A percentile compares a stretch with the other conserved stretches of the same genome.
These are phyloP conservation scores for Mayetiola destructor DNA, from an alignment of 2,888 invertebrate species.

Conservation along the genomic window DNA sequence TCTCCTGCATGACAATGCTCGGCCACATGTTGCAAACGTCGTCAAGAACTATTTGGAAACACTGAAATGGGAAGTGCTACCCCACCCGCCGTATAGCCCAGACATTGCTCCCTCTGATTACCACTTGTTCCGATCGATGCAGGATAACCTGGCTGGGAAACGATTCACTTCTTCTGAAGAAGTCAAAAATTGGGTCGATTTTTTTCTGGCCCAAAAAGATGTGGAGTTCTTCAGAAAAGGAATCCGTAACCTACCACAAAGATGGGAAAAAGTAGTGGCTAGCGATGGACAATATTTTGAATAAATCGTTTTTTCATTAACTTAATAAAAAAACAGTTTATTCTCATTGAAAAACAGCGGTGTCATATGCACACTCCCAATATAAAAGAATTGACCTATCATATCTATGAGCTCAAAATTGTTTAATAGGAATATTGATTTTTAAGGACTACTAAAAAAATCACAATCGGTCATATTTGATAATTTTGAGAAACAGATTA, in stretches of 20 bases:
- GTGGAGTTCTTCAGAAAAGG: constrained; percentile 17
- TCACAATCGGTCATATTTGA: no score
- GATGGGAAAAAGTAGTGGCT: constrained; percentile 18
- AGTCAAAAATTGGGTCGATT: constrained; percentile 17
- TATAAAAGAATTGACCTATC: no score
- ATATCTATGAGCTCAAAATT: no score
- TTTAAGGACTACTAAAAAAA: no score
- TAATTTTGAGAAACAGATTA: no score
- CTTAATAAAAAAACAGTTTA: no score
- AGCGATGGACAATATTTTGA: constrained; percentile 21
- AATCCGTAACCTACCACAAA: constrained; percentile 20
- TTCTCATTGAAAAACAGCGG: no score
- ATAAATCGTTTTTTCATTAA: constrained; percentile 6
- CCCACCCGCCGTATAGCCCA: constrained; percentile 19
- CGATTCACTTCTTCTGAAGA: constrained; percentile 19
- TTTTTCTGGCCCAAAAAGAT: constrained; percentile 19
- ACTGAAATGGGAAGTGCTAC: constrained; percentile 20
- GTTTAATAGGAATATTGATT: no score
- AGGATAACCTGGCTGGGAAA: constrained; percentile 18
- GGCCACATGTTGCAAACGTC: constrained; percentile 19
- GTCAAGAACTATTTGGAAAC: constrained; percentile 21
- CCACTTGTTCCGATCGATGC: constrained; percentile 15
- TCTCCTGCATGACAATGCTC: constrained; percentile 22
- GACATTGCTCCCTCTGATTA: constrained; percentile 21
- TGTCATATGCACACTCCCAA: no score